Percentiles rank a stretch among this genome's conserved stretches.
These are phyloP conservation scores for Drosophila mettleri DNA, from an alignment of 2,888 invertebrate species.

Conservation along the genomic window DNA sequence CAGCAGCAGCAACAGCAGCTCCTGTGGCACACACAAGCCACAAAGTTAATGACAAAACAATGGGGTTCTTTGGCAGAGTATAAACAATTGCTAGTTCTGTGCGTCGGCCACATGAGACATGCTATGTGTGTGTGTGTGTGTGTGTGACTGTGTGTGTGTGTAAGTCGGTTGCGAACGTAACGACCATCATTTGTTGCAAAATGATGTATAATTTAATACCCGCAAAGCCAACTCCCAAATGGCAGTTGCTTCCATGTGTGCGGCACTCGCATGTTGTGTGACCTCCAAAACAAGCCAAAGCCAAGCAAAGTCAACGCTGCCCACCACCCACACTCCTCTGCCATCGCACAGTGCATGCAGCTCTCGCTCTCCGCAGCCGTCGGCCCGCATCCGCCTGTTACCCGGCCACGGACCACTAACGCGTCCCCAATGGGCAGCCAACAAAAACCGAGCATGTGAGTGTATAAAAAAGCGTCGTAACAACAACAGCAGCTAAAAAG, in stretches of 20 bases:
- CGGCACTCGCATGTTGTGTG: slow-evolving; percentile 48
- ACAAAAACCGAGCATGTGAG: slow-evolving; percentile 71
- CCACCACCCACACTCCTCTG: slow-evolving; percentile 39
- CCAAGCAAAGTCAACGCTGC: slow-evolving; percentile 72
- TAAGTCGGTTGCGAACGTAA: slow-evolving; percentile 59
- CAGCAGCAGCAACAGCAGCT: too few species aligned
- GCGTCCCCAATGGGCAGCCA: slow-evolving; percentile 80
- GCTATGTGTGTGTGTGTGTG: slow-evolving; percentile 6
- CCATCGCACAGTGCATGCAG: slow-evolving; percentile 27
- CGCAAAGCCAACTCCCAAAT: slow-evolving; percentile 82
- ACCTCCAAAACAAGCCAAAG: slow-evolving; percentile 76
- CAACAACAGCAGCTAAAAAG: slow-evolving; percentile 36
- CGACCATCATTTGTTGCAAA: slow-evolving; percentile 82
- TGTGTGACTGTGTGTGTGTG: slow-evolving; percentile 8
- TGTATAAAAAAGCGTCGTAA: slow-evolving; percentile 58
- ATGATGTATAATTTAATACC: slow-evolving; percentile 83
- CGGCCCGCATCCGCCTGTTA: slow-evolving; percentile 51
- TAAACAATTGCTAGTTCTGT: slow-evolving; percentile 55
- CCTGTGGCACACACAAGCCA: neutral
- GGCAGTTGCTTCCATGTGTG: slow-evolving; percentile 40
- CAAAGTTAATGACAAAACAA: slow-evolving; percentile 43
- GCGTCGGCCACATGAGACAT: slow-evolving; percentile 57
- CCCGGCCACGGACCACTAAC: slow-evolving; percentile 75
- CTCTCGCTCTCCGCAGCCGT: slow-evolving; percentile 22
- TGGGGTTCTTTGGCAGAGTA: slow-evolving; percentile 38